Conservation (phyloP, 2,888 invertebrate genomes). For the Napeogenes sylphis region DNA sequence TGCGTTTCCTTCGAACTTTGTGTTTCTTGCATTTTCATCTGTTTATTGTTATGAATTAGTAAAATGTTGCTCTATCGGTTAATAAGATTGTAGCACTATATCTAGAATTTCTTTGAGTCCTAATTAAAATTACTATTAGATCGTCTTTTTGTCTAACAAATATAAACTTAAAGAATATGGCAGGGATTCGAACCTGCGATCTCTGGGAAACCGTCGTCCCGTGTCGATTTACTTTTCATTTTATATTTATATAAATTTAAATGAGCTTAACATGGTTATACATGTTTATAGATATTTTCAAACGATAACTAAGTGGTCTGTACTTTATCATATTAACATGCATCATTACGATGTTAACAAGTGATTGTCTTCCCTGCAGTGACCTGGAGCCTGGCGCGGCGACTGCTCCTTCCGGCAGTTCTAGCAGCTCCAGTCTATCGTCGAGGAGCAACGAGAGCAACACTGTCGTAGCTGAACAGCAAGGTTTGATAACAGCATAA, state of each 20-base stretch:
- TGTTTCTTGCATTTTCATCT: conserved; percentile 3
- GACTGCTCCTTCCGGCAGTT: conserved; percentile 70
- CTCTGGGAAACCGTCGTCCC: too few relatives aligned
- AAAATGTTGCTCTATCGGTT: background rate
- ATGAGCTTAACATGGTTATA: too few relatives aligned
- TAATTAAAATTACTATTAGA: background rate
- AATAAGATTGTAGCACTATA: conserved; percentile 1
- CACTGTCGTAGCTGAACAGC: conserved; percentile 66
- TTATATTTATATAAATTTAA: too few relatives aligned
- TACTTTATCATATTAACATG: too few relatives aligned
- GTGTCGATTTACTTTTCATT: too few relatives aligned
- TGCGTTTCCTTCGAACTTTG: conserved; percentile 30
- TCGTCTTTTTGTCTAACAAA: too few relatives aligned
- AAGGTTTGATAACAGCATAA: conserved; percentile 44
- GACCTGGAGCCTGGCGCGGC: conserved; percentile 69
- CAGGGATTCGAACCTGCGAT: too few relatives aligned
- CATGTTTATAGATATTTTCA: too few relatives aligned
- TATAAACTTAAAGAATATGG: too few relatives aligned
- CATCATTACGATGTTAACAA: background rate
- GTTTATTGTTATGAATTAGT: conserved; percentile 14
- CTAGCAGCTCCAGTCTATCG: conserved; percentile 72
- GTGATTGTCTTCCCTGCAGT: conserved; percentile 41
- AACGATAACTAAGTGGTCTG: too few relatives aligned
- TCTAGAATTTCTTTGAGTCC: background rate
- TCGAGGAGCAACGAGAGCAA: conserved; percentile 74